Evolutionary conservation across 2,113 vertebrate genomes (phyloP), one percentile per base, ranked within the genome.

Genomic region (Proterorhinus semilunaris): DNA sequence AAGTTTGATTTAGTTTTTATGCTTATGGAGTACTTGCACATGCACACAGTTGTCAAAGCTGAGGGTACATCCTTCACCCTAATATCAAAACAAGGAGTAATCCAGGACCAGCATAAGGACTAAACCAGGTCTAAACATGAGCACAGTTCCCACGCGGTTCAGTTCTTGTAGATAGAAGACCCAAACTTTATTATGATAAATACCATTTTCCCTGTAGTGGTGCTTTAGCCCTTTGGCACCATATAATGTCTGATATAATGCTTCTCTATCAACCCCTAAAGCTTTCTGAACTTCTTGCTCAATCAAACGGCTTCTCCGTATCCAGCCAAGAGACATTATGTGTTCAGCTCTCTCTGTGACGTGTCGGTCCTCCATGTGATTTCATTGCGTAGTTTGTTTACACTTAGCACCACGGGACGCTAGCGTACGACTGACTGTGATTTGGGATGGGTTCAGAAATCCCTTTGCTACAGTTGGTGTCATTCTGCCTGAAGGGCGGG

Each of bases 231-330:
- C 10, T 12, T 49, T 49, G 11, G 13, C 10, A 49, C 10, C 6
- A 10, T 8, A 49, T 49, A 49, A 49, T 11, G 2, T 49, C 5
- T 10, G 10, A 52, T 52, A 52, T 52, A n/a, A 7, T 52, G 50
- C 50, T 16, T 7, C 51, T 16, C 51, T 16, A 16, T 67, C 52
- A 59, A 43, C 46, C 36, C 10, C 10, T 17, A 13, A 43, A 59
- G 54, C 50, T 52, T 5, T 61, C 6, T 64, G 16, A 67, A 69
- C 71, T 72, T 82, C 65, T 86, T 80, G 79, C 72, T 79, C n/a
- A 0, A 4, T 13, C 3, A 46, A 62, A 11, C 45, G 0, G 6
- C 57, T 49, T 10, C 10, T 43, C 4, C 2, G 10, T n/a, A 44
- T 8, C 15, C 10, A 42, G 46, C 11, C 55, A 5, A 0, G 15